Conservation (phyloP, 2,113 vertebrate species). For the Tonatia bakeri region DNA sequence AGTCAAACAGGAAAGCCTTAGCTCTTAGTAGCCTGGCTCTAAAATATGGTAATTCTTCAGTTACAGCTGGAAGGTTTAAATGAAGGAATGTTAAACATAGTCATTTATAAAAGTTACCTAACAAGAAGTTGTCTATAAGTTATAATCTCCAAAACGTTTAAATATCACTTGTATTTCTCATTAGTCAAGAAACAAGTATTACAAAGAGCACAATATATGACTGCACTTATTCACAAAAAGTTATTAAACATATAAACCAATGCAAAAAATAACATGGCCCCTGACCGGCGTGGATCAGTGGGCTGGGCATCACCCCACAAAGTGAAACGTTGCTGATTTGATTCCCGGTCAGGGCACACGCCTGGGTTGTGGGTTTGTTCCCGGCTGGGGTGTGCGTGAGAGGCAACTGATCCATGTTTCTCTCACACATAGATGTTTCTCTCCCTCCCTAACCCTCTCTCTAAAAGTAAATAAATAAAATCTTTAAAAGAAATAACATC, state of each 20-base stretch:
- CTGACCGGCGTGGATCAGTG: too few relatives aligned
- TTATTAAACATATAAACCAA: background rate
- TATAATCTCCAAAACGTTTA: background rate
- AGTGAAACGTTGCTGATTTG: too few relatives aligned
- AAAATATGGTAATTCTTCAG: background rate
- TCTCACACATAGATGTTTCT: too few relatives aligned
- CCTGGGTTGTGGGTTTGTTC: too few relatives aligned
- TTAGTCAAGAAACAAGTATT: constrained; percentile 13
- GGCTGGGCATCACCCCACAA: too few relatives aligned
- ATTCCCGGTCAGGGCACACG: too few relatives aligned
- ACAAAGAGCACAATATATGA: background rate
- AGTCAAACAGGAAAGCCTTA: background rate
- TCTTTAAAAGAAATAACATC: background rate
- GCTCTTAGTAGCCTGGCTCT: background rate
- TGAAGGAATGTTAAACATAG: background rate
- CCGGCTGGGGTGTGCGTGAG: too few relatives aligned
- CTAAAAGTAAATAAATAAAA: too few relatives aligned
- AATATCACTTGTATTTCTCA: background rate
- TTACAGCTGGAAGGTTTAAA: background rate
- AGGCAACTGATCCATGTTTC: too few relatives aligned
- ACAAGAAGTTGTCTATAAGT: background rate
- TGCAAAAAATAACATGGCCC: background rate
- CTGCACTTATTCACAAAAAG: background rate
- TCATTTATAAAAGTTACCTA: background rate
- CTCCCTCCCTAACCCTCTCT: too few relatives aligned